A percentile compares a stretch with the other conserved stretches of the same genome.
phyloP scores from a whole-genome alignment of 2,113 vertebrate species.

The Casuarius casuarius region DNA sequence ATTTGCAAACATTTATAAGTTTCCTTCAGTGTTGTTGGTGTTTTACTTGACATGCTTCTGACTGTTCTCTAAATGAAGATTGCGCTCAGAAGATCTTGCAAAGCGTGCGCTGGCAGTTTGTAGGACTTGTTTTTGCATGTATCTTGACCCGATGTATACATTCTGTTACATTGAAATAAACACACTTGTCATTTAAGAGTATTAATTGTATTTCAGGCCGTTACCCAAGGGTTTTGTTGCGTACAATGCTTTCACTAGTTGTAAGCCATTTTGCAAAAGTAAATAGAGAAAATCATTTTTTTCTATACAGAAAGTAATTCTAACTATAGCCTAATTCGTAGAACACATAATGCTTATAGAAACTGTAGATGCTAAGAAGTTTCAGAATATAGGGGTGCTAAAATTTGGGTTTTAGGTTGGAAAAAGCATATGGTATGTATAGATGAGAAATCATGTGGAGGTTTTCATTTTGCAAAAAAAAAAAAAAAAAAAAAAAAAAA shows the following conservation, averaged over 20 bases:
- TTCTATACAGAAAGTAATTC: neutral
- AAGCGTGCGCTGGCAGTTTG: neutral
- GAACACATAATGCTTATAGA: neutral
- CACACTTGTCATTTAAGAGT: neutral
- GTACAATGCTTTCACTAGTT: neutral
- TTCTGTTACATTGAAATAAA: constrained; percentile 18
- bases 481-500: neutral
- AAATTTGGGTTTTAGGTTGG: constrained; percentile 19
- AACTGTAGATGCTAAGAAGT: neutral
- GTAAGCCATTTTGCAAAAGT: neutral
- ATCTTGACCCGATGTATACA: neutral
- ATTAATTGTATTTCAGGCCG: constrained; percentile 42
- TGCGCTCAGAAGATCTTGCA: neutral
- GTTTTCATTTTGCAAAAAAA: constrained; percentile 33
- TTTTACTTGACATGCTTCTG: constrained; percentile 21
- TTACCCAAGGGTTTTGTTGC: constrained; percentile 12
- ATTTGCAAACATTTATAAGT: constrained; percentile 50
- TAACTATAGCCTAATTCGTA: neutral
- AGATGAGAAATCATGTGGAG: constrained; percentile 56
- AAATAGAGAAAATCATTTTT: neutral
- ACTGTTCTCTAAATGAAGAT: constrained; percentile 2
- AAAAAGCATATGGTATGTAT: constrained; percentile 40
- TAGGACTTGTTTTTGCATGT: neutral
- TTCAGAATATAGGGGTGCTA: neutral
- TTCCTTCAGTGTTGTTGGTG: constrained; percentile 22